Base-by-base conservation (phyloP, 2,113 vertebrate species). In the Gopherus flavomarginatus region DNA sequence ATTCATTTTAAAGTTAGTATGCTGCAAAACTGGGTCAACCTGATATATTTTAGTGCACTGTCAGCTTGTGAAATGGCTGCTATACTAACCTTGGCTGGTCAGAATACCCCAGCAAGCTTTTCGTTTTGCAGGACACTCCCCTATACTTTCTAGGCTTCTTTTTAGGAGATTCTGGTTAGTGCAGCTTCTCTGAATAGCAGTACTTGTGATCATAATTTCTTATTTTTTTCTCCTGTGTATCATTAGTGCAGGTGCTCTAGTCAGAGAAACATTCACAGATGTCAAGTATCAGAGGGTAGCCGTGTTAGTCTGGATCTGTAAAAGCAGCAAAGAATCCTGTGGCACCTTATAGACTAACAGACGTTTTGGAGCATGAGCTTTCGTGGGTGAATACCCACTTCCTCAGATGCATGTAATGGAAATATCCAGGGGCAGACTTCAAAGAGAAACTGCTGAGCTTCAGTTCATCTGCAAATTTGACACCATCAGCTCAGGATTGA, bases 21-120 rank as follows among this genome's bases (percentile, higher is more conserved):
- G 85, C 26, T 69, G 83, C 44, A 88, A 91, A 97, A 96, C 3
- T 31, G 95, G 85, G 53, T 94, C 97, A 95, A 59, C 44, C 59
- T 42, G 26, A 50, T 91, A 77, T 78, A 96, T 69, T 96, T 86
- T 82, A 83, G 88, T 19, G 59, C 47, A 65, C 75, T 57, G 22
- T 44, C 11, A 1, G 69, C 62, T 88, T 88, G 65, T 77, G 95
- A 87, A 96, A 93, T 54, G 95, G 92, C 96, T 90, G 91, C 97
- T 97, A 2, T 98, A 99, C 99, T 98, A 98, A 99, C 99, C 99
- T 99, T 99, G 99, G 98, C 99, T 99, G 93, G 99, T 99, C 96
- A 99, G 98, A 97, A 99, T 98, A 88, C 98, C 99, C 99, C 99
- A 99, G 98, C 98, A 98, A 95, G 98, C 97, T 96, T 98, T 99